phyloP scores from a whole-genome alignment of 2,113 vertebrate genomes.

The Eulacestoma nigropectus region DNA sequence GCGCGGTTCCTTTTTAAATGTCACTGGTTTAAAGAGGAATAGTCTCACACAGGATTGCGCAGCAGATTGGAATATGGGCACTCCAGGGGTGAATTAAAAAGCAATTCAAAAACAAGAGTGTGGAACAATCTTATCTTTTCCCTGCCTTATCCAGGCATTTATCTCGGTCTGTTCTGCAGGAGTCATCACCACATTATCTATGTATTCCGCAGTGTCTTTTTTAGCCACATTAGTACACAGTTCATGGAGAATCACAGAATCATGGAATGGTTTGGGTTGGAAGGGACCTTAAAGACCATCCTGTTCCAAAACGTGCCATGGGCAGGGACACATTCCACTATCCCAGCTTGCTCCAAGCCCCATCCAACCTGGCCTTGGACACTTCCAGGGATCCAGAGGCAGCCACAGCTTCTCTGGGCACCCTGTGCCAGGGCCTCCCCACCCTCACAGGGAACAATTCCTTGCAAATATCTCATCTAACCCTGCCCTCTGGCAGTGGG shows the following conservation, averaged over 20 bases:
- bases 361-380: fast-evolving
- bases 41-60: neutral
- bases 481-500: neutral
- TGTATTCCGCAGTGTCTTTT: neutral
- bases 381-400: neutral
- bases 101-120: neutral
- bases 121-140: slow-evolving; percentile 14
- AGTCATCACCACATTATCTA: neutral
- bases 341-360: neutral
- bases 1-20: neutral
- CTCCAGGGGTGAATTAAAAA: slow-evolving; percentile 43
- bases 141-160: neutral
- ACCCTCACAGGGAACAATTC: neutral
- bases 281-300: neutral
- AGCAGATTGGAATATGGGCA: neutral
- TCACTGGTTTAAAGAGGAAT: slow-evolving; percentile 15
- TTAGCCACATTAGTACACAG: neutral
- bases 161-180: neutral
- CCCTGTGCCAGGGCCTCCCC: neutral
- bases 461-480: neutral
- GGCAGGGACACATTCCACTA: neutral
- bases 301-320: neutral
- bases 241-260: neutral
- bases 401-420: neutral
- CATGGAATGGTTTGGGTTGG: neutral